A percentile compares a stretch with the other conserved stretches of the same genome.
phyloP scores from a whole-genome alignment of 2,888 invertebrate genomes.

The Perithous albicinctus region DNA sequence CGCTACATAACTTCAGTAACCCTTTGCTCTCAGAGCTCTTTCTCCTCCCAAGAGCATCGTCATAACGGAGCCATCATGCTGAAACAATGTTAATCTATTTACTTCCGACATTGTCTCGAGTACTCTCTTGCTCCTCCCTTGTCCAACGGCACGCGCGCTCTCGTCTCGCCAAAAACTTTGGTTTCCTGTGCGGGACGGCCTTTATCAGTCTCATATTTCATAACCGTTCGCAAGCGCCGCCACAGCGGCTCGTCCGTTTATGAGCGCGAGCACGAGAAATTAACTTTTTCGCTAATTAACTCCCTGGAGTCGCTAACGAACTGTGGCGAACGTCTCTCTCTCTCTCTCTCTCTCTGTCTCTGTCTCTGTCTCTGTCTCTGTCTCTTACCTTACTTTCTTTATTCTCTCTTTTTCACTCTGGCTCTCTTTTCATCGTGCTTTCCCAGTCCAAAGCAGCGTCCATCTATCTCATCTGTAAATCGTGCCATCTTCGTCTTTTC shows the following conservation, averaged over 20 bases:
- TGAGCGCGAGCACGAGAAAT: constrained; percentile 81
- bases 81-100: constrained; percentile 82
- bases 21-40: constrained; percentile 14
- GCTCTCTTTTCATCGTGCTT: neutral
- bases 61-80: constrained; percentile 69
- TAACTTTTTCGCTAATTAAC: constrained; percentile 84
- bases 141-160: constrained; percentile 60
- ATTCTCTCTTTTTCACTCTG: neutral
- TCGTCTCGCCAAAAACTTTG: constrained; percentile 78
- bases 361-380: constrained; percentile 52
- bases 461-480: constrained; percentile 48
- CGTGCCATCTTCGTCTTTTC: constrained; percentile 26
- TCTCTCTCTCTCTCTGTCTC: neutral
- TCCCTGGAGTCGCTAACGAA: constrained; percentile 83
- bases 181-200: constrained; percentile 77
- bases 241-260: constrained; percentile 77
- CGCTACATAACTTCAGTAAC: constrained; percentile 35
- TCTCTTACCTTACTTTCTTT: constrained; percentile 48
- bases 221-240: constrained; percentile 67
- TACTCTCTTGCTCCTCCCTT: constrained; percentile 55
- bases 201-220: constrained; percentile 84
- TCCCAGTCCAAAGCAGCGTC: constrained; percentile 23
- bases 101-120: constrained; percentile 74
- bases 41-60: constrained; percentile 4
- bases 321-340: constrained; percentile 73